Base-by-base conservation (phyloP, 2,797 vertebrate species). In the Rhinichthys osculus region DNA sequence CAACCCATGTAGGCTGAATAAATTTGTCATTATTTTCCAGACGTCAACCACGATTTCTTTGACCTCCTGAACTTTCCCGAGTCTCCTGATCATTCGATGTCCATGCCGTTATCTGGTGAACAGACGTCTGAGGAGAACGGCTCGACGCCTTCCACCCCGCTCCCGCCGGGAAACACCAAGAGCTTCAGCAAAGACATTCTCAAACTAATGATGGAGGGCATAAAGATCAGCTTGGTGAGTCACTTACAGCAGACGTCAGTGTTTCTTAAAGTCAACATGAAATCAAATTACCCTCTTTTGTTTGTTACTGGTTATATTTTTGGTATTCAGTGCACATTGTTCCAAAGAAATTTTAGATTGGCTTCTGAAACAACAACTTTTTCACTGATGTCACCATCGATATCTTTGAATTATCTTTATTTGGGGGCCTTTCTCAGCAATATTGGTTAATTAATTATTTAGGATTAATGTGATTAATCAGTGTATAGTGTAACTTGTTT, bases 181-280 rank as follows among this genome's bases (percentile, higher is more conserved):
- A 96, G 95, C 90, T 98, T 99, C 91, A 96, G 97, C 90, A 97
- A 96, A 91, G 97, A 98, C 90, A 93, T 97, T 88, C 93, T 98
- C 64, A 96, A 93, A 70, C 95, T 97, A 71, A 96, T 99, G 96
- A 94, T 97, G 91, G 97, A 99, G 72, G 97, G 97, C 79, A 95
- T 99, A 90, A 98, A 96, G 94, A 93, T 96, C 72, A 95, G 96
- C 74, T 86, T 94, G 94, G 98, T 99, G 92, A 96, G 96, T 95
- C 91, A 21, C 19, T 64, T 8, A 14, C 33, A 38, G 19, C 7
- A 76, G 47, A 52, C 1, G 7, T 52, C 17, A 21, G 16, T 19
- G 42, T 44, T 71, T 59, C 59, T 27, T 2, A 62, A 13, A 62
- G 5, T 62, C 59, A 64, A 7, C 59, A 64, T 30, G 7, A 8